These are phyloP conservation scores for Lasius platythorax DNA, from an alignment of 2,888 invertebrate species.

Conservation along the genomic window DNA sequence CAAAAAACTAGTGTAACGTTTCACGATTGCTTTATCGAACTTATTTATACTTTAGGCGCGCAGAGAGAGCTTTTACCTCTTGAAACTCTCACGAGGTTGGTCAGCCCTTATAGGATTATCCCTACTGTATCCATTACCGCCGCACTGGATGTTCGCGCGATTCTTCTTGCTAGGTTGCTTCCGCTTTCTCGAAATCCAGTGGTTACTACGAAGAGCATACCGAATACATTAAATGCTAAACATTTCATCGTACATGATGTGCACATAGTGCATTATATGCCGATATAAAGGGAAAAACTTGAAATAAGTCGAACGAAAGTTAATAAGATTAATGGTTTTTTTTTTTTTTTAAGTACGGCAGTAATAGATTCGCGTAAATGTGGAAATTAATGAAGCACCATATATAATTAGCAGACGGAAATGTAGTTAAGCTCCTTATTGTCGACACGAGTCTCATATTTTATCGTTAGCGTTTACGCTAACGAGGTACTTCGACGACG, in stretches of 20 bases:
- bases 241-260: slow-evolving; percentile 20
- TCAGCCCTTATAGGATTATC: slow-evolving; percentile 50
- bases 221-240: slow-evolving; percentile 41
- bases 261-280: background rate
- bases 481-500: slow-evolving; percentile 43
- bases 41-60: slow-evolving; percentile 38
- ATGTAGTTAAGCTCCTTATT: slow-evolving; percentile 33
- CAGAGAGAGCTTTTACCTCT: slow-evolving; percentile 27
- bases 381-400: slow-evolving; percentile 5
- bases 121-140: slow-evolving; percentile 41
- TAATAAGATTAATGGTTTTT: too few relatives aligned
- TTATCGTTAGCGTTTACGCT: slow-evolving; percentile 37
- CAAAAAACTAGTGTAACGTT: background rate
- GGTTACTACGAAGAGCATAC: slow-evolving; percentile 26
- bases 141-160: slow-evolving; percentile 28
- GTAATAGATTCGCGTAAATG: background rate
- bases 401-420: slow-evolving; percentile 13
- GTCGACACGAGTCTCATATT: slow-evolving; percentile 37
- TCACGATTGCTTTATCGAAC: slow-evolving; percentile 34
- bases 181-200: slow-evolving; percentile 42
- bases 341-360: background rate
- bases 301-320: background rate
- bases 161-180: slow-evolving; percentile 39
- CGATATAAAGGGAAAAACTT: background rate
- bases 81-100: slow-evolving; percentile 52